Base-by-base conservation (phyloP, 2,888 invertebrate species). In the Clostera curtula region DNA sequence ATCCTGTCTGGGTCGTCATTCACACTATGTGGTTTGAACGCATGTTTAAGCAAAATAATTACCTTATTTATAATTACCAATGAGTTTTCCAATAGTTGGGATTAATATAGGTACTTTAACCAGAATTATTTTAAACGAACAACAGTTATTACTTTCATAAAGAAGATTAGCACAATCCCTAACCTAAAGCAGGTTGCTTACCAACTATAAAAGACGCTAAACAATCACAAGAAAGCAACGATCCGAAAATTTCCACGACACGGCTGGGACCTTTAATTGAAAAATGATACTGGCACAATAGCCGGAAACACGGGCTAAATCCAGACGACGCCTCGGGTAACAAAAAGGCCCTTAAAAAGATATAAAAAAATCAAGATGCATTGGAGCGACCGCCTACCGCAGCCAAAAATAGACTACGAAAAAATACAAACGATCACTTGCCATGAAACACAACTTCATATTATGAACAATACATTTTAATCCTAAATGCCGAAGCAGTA, bases 321-420 rank as follows among this genome's bases (percentile, higher is more conserved):
- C 61, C 70, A 74, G 69, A 67, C 66, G 54, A 58, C 53, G 65
- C 66, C 63, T 56, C 63, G 46, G 57, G 64, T 58, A 58, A 70
- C 71, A 67, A 74, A 76, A 75, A 70, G 57, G 48, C 48, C 59
- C 56, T 51, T 57, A 63, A 67, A 70, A 68, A 61, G 57, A 56
- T 49, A 59, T 59, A 69, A 71, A 76, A n/a, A 76, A 74, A 62
- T 43, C 55, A 50, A 57, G 60, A 55, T 65, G 63, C 72, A 74
- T 66, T 65, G 61, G 66, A 73, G 66, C 75, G 68, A 70, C 82
- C 82, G 82, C 82, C 82, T 82, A 82, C 82, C 82, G 76, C 80
- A 80, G 77, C 67, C 76, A 79, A 74, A 82, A 82, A 82, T 82
- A 82, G 68, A 79, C 53, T 43, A 68, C 49, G 51, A 64, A 51